These are phyloP conservation scores for Eristalinus sepulchralis DNA, from an alignment of 2,888 invertebrate genomes.

Conservation along the genomic window DNA sequence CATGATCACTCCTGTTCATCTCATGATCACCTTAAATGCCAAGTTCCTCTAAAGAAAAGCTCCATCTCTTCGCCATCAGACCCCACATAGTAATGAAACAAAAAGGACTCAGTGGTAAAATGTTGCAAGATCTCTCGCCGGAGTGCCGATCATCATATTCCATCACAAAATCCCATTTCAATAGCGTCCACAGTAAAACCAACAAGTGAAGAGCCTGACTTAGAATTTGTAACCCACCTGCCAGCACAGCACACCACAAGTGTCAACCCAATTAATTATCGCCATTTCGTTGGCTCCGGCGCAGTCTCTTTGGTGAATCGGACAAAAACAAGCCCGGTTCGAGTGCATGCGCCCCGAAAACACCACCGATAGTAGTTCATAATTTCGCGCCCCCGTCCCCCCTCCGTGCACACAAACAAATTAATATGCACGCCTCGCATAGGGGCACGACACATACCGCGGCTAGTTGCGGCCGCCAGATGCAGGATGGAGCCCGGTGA, in stretches of 20 bases:
- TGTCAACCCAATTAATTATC: constrained; percentile 53
- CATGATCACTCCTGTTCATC: no score
- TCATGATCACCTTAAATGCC: no score
- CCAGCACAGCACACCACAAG: constrained; percentile 3
- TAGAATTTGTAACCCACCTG: neutral
- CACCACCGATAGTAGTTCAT: constrained; percentile 40
- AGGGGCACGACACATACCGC: constrained; percentile 35
- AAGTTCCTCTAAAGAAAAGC: no score
- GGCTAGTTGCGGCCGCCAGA: neutral
- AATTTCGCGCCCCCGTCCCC: constrained; percentile 2
- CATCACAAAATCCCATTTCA: no score
- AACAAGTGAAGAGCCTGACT: neutral
- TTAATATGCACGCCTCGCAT: constrained; percentile 62
- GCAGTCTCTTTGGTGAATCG: constrained; percentile 8
- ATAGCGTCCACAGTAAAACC: neutral
- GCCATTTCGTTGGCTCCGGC: constrained; percentile 15
- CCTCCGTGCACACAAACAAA: neutral
- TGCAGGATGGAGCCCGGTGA: neutral
- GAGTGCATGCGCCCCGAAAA: constrained; percentile 23
- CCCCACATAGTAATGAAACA: no score
- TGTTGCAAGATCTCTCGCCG: no score
- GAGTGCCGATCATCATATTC: no score
- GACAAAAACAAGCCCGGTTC: neutral
- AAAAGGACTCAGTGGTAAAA: no score
- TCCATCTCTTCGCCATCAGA: no score